phyloP scores from a whole-genome alignment of 2,888 invertebrate genomes.

The Drosophila leonis region DNA sequence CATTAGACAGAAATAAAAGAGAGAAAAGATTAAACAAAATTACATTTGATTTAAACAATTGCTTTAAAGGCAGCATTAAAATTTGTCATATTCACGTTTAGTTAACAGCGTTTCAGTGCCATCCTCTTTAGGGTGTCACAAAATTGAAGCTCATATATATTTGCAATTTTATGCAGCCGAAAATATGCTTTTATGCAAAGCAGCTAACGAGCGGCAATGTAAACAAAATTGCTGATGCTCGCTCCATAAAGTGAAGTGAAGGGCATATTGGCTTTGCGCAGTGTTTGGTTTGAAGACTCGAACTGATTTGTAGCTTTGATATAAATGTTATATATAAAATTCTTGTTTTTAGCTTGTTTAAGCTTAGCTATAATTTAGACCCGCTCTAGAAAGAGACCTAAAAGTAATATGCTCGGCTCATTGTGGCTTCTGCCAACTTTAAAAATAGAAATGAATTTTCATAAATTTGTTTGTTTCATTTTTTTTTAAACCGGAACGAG shows the following conservation, averaged over 20 bases:
- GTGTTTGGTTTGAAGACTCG: neutral
- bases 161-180: constrained; percentile 19
- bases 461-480: neutral
- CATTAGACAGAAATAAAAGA: constrained; percentile 24
- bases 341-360: neutral
- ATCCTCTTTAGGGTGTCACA: constrained; percentile 22
- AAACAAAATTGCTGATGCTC: constrained; percentile 25
- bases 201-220: constrained; percentile 23
- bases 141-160: constrained; percentile 2
- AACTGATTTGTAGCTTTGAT: neutral
- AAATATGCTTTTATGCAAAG: constrained; percentile 51
- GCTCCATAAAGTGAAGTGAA: neutral
- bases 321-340: neutral
- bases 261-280: neutral
- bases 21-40: constrained; percentile 23
- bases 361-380: neutral
- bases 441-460: neutral
- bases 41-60: constrained; percentile 21
- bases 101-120: constrained; percentile 10
- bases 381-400: neutral
- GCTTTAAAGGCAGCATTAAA: constrained; percentile 3
- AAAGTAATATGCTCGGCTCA: neutral
- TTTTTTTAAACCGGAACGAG: neutral
- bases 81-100: neutral
- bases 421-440: neutral